Evolutionary conservation across 2,797 vertebrate genomes (phyloP), one percentile per base, ranked within the genome.

Genomic region (Geotrypetes seraphini): DNA sequence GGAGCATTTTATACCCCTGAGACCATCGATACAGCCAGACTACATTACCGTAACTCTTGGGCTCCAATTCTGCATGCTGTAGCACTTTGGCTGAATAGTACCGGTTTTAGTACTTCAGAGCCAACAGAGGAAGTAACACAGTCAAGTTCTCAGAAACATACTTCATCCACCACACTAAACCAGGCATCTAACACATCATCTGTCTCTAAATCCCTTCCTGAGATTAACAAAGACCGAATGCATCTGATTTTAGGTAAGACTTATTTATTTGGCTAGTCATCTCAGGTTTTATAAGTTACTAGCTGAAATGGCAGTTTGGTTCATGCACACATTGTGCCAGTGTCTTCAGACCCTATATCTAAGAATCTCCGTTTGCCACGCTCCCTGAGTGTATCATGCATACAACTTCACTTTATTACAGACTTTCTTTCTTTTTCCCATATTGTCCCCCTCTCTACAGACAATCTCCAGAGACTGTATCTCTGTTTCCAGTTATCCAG

Each of bases 1-100:
- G 94, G 96, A 56, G 91, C 92, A 0, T 99, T 99, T 78, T 99
- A 99, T 57, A 98, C 96, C 28, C 96, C 95, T 3, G 95, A 99
- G 80, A 98, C 96, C 4, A 97, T 99, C 48, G 95, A 98, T 60
- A 97, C 87, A 11, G 96, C 95, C 1, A 79, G 96, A 31, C 75
- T 96, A 34, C 96, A 99, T 62, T 99, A 99, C 60, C 89, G 91
- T 11, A 85, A 81, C 63, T 97, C 91, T 1, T 99, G 96, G 96
- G 90, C 95, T 19, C 90, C 96, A 2, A 77, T 99, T 49, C 77
- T 98, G 7, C 93, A 98, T 10, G 95, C 96, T 0, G 86, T 95
- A 59, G 85, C 91, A 1, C 82, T 98, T 39, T 98, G 94, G 93
- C 75, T 99, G 18, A 91, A 86, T 58, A 93, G 86, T 52, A 91